Evolutionary conservation across 2,797 vertebrate genomes (phyloP).

Genomic region (Melanogrammus aeglefinus): DNA sequence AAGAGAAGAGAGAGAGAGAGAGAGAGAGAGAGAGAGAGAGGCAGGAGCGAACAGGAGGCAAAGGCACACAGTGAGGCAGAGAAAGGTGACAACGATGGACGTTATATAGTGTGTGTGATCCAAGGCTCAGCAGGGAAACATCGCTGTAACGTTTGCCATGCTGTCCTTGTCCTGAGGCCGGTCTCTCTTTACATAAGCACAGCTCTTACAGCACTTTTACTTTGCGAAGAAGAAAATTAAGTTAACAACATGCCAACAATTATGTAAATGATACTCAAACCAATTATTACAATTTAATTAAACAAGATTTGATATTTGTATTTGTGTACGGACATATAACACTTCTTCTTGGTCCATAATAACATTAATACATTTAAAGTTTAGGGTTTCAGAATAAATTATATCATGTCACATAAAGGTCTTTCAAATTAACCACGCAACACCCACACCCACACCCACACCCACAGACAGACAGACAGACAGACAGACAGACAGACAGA

Average conservation of each 20-base stretch:
- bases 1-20: too few species aligned
- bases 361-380: background rate
- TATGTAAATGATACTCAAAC: background rate
- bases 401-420: background rate
- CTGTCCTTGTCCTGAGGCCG: constrained; percentile 28
- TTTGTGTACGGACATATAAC: background rate
- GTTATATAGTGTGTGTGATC: constrained; percentile 26
- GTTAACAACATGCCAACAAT: background rate
- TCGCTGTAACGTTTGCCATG: constrained; percentile 27
- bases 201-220: constrained; percentile 18
- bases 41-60: background rate
- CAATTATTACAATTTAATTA: background rate
- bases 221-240: background rate
- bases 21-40: constrained; percentile 7
- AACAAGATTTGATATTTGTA: background rate
- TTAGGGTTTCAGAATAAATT: background rate
- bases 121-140: constrained; percentile 29
- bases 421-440: background rate
- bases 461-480: background rate
- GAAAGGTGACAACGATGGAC: background rate
- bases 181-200: constrained; percentile 17
- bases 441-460: background rate
- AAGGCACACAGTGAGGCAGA: constrained; percentile 2
- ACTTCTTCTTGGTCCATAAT: background rate
- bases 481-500: background rate